Evolutionary conservation across 2,113 vertebrate genomes (phyloP).

Genomic region (Ageneiosus marmoratus): DNA sequence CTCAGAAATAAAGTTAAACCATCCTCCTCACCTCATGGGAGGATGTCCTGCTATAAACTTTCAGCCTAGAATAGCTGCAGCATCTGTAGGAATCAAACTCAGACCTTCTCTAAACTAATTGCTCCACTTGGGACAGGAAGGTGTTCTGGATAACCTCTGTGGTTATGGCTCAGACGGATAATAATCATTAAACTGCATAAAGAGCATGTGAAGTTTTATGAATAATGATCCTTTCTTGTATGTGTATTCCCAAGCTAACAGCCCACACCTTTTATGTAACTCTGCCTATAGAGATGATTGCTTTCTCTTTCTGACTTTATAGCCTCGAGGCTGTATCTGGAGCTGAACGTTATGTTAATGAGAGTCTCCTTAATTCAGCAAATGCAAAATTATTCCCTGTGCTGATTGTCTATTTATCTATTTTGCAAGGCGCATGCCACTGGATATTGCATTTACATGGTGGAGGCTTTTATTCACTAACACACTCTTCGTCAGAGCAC

Average conservation of each 20-base stretch:
- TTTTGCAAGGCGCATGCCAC: background rate
- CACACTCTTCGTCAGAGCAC: background rate
- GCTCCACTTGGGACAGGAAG: background rate
- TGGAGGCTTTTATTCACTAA: background rate
- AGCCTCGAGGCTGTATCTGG: background rate
- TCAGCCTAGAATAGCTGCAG: background rate
- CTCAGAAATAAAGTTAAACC: background rate
- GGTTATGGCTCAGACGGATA: background rate
- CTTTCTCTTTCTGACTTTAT: background rate
- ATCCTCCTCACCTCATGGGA: background rate
- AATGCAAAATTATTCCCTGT: background rate
- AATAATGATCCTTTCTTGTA: slow-evolving; percentile 64
- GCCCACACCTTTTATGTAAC: slow-evolving; percentile 65
- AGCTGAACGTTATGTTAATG: slow-evolving; percentile 42
- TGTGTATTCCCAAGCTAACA: slow-evolving; percentile 55
- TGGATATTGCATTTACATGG: background rate
- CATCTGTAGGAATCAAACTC: background rate
- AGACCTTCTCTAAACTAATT: background rate
- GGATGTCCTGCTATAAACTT: background rate
- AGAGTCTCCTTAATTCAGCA: background rate
- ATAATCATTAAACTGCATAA: background rate
- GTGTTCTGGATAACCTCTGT: background rate
- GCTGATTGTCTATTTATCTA: background rate
- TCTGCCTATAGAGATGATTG: slow-evolving; percentile 54
- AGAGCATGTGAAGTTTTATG: slow-evolving; percentile 25